Conservation (phyloP, 2,888 invertebrate genomes). For the Byasa hedistus region DNA sequence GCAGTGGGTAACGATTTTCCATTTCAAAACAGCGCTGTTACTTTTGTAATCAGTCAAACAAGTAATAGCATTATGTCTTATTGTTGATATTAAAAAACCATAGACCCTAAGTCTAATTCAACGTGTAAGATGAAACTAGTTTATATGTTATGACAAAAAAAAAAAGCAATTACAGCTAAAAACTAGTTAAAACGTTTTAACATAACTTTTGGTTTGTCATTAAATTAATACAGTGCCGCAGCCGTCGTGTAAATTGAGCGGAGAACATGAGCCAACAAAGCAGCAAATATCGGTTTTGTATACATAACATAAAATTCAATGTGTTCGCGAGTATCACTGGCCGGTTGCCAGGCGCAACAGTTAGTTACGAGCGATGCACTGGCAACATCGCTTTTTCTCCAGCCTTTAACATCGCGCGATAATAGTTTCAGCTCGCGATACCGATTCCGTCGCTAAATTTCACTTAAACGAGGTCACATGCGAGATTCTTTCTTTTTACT, state of each 20-base stretch:
- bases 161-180: too few species aligned
- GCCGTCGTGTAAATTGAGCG: constrained; percentile 20
- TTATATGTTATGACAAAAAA: too few species aligned
- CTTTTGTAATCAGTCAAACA: too few species aligned
- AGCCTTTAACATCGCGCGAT: not conserved
- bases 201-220: not conserved
- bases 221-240: constrained; percentile 5
- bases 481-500: too few species aligned
- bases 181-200: too few species aligned
- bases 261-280: constrained; percentile 22
- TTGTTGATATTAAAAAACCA: too few species aligned
- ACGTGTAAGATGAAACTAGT: too few species aligned
- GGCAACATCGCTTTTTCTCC: constrained; percentile 20
- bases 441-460: constrained; percentile 14
- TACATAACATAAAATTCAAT: constrained; percentile 40
- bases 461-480: constrained; percentile 6
- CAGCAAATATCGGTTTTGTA: constrained; percentile 34
- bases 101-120: too few species aligned
- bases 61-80: too few species aligned
- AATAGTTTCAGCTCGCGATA: constrained; percentile 10
- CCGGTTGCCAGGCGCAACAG: constrained; percentile 40
- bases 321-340: constrained; percentile 35
- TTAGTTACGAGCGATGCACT: constrained; percentile 35
- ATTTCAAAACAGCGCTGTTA: too few species aligned
- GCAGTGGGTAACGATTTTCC: too few species aligned